Percentiles rank a stretch among this genome's conserved stretches.
Evolutionary conservation across 64 coral and sea anemone genomes (phyloP).

Genomic region (Stylophora pistillata): DNA sequence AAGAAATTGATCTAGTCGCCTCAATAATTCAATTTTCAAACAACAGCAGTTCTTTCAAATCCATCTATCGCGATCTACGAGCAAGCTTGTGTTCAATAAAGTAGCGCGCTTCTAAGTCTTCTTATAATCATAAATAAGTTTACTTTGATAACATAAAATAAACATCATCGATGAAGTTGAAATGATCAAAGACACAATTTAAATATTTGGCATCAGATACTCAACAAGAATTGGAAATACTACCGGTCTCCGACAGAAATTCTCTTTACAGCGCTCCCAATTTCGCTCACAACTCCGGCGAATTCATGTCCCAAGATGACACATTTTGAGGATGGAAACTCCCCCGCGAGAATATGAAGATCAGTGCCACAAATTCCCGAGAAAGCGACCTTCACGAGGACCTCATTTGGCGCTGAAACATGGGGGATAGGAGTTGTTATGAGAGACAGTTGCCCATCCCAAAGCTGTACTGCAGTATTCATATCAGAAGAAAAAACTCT

Average conservation of each 20-base stretch:
- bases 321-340: constrained; percentile 76
- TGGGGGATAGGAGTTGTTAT: constrained; percentile 88
- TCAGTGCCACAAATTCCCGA: constrained; percentile 88
- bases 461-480: constrained; percentile 93
- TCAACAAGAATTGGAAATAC: not conserved
- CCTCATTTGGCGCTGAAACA: constrained; percentile 82
- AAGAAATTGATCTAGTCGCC: not conserved
- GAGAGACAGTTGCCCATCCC: constrained; percentile 91
- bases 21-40: not conserved
- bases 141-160: too few species aligned
- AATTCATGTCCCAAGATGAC: constrained; percentile 94
- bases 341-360: constrained; percentile 68
- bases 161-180: too few species aligned
- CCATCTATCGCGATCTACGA: not conserved
- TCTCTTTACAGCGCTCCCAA: constrained; percentile 82
- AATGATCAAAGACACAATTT: too few species aligned
- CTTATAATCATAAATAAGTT: too few species aligned
- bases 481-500: not conserved
- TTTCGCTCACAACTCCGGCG: constrained; percentile 89
- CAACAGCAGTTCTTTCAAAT: not conserved
- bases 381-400: constrained; percentile 86
- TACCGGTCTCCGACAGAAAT: constrained; percentile 92
- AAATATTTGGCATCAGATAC: too few species aligned
- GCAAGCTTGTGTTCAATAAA: too few species aligned
- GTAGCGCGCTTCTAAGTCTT: too few species aligned